Evolutionary conservation across 2,113 vertebrate genomes (phyloP).

Genomic region (Albula glossodonta): DNA sequence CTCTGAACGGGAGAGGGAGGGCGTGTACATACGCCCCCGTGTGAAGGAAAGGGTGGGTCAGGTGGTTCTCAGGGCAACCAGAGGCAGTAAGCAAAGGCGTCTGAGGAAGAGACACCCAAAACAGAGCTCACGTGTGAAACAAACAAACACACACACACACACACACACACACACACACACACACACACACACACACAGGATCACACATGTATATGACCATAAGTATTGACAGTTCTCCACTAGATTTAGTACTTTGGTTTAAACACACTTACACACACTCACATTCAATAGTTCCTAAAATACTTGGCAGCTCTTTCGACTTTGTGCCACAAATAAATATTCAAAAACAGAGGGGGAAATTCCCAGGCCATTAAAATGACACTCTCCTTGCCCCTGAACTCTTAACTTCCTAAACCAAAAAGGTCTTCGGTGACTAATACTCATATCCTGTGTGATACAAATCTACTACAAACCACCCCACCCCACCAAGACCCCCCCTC

Average conservation of each 20-base stretch:
- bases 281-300: constrained; percentile 16
- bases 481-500: background rate
- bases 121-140: constrained; percentile 1
- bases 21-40: constrained; percentile 25
- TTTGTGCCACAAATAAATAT: constrained; percentile 33
- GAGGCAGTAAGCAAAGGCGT: background rate
- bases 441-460: constrained; percentile 13
- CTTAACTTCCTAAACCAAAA: background rate
- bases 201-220: background rate
- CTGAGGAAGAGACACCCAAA: background rate
- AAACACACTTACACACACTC: background rate
- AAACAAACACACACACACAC: background rate
- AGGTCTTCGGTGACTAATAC: constrained; percentile 25
- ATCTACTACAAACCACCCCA: background rate
- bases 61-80: constrained; percentile 16
- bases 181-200: background rate
- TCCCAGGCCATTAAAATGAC: constrained; percentile 26
- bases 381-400: constrained; percentile 25
- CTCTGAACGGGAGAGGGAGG: constrained; percentile 30
- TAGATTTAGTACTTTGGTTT: too few relatives aligned
- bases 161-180: background rate
- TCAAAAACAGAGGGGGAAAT: constrained; percentile 25
- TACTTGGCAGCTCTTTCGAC: background rate
- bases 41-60: constrained; percentile 31
- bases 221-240: too few relatives aligned